These are phyloP conservation scores for Phrynocephalus forsythii DNA, from an alignment of 2,797 vertebrate genomes.

Conservation along the genomic window DNA sequence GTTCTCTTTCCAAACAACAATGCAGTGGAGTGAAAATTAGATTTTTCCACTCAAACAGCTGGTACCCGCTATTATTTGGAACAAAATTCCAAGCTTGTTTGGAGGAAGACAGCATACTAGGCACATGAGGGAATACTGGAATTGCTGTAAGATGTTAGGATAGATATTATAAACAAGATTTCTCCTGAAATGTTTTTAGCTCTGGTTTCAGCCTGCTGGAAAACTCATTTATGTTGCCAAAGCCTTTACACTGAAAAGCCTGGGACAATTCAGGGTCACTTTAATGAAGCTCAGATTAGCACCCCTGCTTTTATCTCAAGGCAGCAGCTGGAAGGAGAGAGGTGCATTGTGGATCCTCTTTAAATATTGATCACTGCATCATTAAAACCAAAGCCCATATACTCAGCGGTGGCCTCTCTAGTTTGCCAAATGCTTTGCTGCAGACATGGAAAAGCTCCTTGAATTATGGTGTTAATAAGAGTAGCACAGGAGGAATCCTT, in stretches of 20 bases:
- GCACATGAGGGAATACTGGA: not conserved
- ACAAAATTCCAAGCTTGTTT: conserved; percentile 8
- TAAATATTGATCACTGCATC: conserved; percentile 79
- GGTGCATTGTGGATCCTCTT: conserved; percentile 69
- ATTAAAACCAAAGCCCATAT: conserved; percentile 74
- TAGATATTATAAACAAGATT: not conserved
- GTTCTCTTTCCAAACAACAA: not conserved
- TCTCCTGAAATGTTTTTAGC: not conserved
- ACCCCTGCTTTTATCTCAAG: conserved; percentile 42
- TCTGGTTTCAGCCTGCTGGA: not conserved
- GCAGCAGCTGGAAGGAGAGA: conserved; percentile 66
- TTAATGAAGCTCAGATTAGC: not conserved
- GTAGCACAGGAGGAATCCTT: conserved; percentile 56
- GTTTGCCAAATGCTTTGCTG: conserved; percentile 58
- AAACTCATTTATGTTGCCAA: not conserved
- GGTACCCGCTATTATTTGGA: conserved; percentile 26
- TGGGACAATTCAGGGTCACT: not conserved
- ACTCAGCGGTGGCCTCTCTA: conserved; percentile 59
- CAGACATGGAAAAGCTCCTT: conserved; percentile 60
- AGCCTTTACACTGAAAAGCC: conserved; percentile 23
- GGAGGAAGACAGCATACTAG: not conserved
- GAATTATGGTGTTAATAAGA: conserved; percentile 78
- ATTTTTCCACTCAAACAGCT: conserved; percentile 28
- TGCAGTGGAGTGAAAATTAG: not conserved
- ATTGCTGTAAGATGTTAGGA: not conserved